Percentiles rank a stretch among this genome's conserved stretches.
phyloP scores from a whole-genome alignment of 2,888 invertebrate species.

The Herminia tarsipennalis region DNA sequence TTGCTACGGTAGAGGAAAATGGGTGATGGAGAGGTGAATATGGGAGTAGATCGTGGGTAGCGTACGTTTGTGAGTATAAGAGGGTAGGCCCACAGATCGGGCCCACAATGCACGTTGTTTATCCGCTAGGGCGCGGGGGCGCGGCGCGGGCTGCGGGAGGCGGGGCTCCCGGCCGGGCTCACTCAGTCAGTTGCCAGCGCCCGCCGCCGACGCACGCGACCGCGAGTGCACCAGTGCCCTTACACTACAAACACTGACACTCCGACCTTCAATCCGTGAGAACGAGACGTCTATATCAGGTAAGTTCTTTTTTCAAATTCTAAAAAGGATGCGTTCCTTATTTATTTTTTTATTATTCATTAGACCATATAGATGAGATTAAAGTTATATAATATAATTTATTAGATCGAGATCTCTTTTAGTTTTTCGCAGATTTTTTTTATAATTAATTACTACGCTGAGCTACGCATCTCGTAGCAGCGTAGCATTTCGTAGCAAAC shows the following conservation, averaged over 20 bases:
- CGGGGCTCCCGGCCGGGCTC: conserved; percentile 79
- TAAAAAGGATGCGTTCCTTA: conserved; percentile 36
- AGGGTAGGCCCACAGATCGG: conserved; percentile 75
- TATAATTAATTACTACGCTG: conserved; percentile 41
- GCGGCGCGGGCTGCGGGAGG: conserved; percentile 53
- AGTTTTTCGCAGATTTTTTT: too few relatives aligned
- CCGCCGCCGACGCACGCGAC: conserved; percentile 63
- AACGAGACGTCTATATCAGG: conserved; percentile 82
- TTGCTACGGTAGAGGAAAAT: not conserved
- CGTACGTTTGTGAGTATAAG: conserved; percentile 60
- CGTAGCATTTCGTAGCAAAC: conserved; percentile 46
- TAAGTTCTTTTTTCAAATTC: conserved; percentile 59
- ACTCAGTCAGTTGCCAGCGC: conserved; percentile 74
- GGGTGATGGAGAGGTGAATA: conserved; percentile 42
- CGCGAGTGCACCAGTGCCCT: conserved; percentile 70
- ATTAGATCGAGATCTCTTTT: too few relatives aligned
- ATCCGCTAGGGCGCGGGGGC: conserved; percentile 76
- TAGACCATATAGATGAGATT: conserved; percentile 13
- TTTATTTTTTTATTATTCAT: conserved; percentile 12
- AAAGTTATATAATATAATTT: conserved; percentile 43
- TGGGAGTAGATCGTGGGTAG: conserved; percentile 46
- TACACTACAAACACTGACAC: conserved; percentile 61
- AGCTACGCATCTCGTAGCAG: conserved; percentile 45
- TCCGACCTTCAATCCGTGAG: conserved; percentile 82
- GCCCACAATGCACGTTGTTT: conserved; percentile 85